Base-by-base conservation (phyloP, 2,797 vertebrate genomes). In the Octomys mimax region DNA sequence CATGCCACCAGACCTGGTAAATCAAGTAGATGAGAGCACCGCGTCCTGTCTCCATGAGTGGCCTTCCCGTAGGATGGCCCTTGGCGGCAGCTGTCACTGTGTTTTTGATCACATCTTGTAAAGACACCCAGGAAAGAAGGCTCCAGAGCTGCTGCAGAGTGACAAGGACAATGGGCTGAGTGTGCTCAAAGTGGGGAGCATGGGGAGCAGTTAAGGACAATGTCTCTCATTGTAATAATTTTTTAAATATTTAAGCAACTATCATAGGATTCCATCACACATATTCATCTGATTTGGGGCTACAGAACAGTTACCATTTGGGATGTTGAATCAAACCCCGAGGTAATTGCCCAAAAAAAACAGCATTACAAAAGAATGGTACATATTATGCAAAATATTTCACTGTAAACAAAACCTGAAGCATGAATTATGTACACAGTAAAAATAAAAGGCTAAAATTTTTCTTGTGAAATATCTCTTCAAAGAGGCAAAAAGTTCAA, bases 401-500 rank as follows among this genome's bases (percentile, higher is more conserved):
- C 86, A 68, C 61, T 89, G 24, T 42, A 82, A 93, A 57, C 39
- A 77, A 92, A 92, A 66, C 31, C 16, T 85, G 75, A 95, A 87
- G 59, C 95, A 85, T 75, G 1, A 93, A 75, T 62, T 94, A 39
- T 46, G 3, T 4, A 62, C n/a, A 85, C 2, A 82, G 28, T 54
- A 42, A 59, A 64, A 88, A 87, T 64, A 39, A 84, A 82, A 64
- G 6, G 42, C 36, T 94, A 36, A 79, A 89, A 21, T 86, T 89
- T 97, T 95, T 78, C 64, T 89, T 59, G 21, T 19, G 61, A 93
- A 95, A 80, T 84, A 91, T 46, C 92, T 96, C 61, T 77, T 84
- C 88, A 85, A 79, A 90, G 64, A 90, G 49, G 39, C 77, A 79
- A 88, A 96, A 39, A 89, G 66, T 92, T 97, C 66, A 93, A 96